Base-by-base conservation (phyloP, 2,113 vertebrate species). In the Psittacus erithacus region DNA sequence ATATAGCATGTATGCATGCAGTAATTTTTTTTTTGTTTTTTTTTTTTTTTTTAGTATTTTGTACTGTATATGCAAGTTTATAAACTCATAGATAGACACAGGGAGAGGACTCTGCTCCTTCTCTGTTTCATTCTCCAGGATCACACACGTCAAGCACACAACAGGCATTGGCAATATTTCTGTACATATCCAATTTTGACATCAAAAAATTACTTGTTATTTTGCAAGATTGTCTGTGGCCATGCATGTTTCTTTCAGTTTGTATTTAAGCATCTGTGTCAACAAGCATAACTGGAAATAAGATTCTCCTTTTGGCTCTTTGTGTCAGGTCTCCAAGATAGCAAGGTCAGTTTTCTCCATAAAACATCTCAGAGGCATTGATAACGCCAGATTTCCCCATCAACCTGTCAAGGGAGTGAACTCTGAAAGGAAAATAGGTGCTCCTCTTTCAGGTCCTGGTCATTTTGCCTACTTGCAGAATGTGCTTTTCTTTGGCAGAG, bases 21-120 rank as follows among this genome's bases (percentile, higher is more conserved):
- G 20, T 0, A 1, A 59, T n/a, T 6, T 57, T 33, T 33, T 33
- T 1, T n/a, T 6, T 57, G 20, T 33, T 33, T 1, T 0, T 3
- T 3, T 2, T 1, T 2, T 9, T 4, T 62, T 47, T 11, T 2
- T 9, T 15, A 28, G 6, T 39, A 38, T 85, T 92, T 91, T 64
- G 15, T 55, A 55, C 25, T 27, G 8, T 25, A 13, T 43, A 10
- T 50, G 11, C 6, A 33, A 29, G 22, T 53, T 86, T 83, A 75
- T 74, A 67, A 77, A 88, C 38, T 31, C 44, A 43, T 1, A 67
- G 64, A 57, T 1, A 74, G 43, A 47, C 10, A 53, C 11, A 74
- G 5, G 46, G 1, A 1, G 39, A 83, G 18, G 17, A 90, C 29
- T 50, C 38, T 44, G 25, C 29, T 62, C 24, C 47, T 76, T 68